Evolutionary conservation across 2,888 invertebrate species (phyloP).

Genomic region (Hetaerina titia): DNA sequence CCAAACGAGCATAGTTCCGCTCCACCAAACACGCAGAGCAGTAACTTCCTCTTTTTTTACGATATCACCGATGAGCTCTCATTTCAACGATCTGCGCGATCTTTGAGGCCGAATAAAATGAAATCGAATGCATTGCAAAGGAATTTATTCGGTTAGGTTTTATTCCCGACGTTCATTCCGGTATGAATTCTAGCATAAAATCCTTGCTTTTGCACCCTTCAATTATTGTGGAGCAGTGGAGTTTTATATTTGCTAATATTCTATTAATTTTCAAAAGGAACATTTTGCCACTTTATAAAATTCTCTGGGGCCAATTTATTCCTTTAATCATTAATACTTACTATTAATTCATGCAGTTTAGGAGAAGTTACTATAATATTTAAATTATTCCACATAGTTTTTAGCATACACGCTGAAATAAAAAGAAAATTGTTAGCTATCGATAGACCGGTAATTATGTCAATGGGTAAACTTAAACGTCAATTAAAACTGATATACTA

Average conservation of each 20-base stretch:
- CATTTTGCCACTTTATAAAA: background rate
- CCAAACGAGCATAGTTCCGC: background rate
- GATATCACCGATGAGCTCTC: conserved; percentile 19
- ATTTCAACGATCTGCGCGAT: conserved; percentile 48
- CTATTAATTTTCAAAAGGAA: background rate
- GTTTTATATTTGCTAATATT: background rate
- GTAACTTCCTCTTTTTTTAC: background rate
- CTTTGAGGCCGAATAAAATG: conserved; percentile 57
- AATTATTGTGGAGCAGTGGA: background rate
- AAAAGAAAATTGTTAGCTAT: too few species aligned
- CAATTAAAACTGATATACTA: too few species aligned
- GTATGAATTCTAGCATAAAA: background rate
- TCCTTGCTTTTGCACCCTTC: background rate
- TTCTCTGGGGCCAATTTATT: background rate
- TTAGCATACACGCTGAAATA: too few species aligned
- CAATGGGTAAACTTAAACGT: too few species aligned
- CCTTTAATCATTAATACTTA: too few species aligned
- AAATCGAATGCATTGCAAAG: conserved; percentile 43
- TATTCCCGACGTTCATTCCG: background rate
- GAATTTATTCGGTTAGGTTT: conserved; percentile 14
- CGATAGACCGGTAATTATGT: too few species aligned
- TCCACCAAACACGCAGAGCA: background rate
- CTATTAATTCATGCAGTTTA: too few species aligned
- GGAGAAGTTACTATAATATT: too few species aligned
- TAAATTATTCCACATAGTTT: too few species aligned